Conservation (phyloP, 2,888 invertebrate species). For the Heteropelma amictum region DNA sequence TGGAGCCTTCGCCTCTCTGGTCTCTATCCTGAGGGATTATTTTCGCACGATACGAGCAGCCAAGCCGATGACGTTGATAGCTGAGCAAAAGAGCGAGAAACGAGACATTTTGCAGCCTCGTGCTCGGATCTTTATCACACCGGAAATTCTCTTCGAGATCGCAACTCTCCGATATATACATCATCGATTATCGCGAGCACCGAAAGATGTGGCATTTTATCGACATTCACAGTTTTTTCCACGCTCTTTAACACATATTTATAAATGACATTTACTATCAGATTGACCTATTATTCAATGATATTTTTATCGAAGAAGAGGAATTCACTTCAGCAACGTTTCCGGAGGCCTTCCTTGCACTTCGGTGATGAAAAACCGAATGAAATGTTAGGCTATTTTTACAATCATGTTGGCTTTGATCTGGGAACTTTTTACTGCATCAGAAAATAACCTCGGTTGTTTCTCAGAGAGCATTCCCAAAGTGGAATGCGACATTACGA, state of each 20-base stretch:
- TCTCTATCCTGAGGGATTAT: constrained; percentile 45
- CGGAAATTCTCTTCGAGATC: constrained; percentile 60
- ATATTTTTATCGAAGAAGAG: not conserved
- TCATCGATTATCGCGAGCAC: constrained; percentile 60
- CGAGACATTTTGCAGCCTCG: constrained; percentile 25
- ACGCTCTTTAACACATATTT: not conserved
- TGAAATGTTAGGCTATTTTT: too few species aligned
- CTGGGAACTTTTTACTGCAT: too few species aligned
- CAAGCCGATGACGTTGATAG: not conserved
- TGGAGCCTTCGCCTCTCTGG: constrained; percentile 11
- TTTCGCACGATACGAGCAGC: constrained; percentile 40
- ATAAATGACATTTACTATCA: not conserved
- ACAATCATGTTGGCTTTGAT: too few species aligned
- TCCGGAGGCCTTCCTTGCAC: too few species aligned
- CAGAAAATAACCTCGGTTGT: too few species aligned
- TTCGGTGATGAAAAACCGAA: too few species aligned
- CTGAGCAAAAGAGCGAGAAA: not conserved
- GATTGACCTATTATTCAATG: not conserved
- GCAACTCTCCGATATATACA: constrained; percentile 56
- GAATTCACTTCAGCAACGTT: too few species aligned
- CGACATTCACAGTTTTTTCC: not conserved
- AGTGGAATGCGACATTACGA: too few species aligned
- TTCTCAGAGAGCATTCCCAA: too few species aligned
- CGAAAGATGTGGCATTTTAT: constrained; percentile 22
- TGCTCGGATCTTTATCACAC: constrained; percentile 38